Base-by-base conservation (phyloP, 2,888 invertebrate genomes). In the Pherbina coryleti region DNA sequence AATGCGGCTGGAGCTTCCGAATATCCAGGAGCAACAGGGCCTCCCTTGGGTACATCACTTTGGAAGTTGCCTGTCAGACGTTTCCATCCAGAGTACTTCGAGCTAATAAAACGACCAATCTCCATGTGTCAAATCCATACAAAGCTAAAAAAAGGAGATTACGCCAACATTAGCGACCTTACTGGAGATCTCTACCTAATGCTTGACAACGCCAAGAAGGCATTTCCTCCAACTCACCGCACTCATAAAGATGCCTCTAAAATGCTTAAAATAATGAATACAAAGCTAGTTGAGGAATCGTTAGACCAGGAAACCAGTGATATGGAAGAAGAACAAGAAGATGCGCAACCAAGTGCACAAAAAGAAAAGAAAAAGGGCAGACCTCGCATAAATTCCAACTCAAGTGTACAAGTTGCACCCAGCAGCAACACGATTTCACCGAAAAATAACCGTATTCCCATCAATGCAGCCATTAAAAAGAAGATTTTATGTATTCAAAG, bases 1-100 rank as follows among this genome's bases (percentile, higher is more conserved):
- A 92, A 92, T 75, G 91, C 93, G 7, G 92, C 92, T 0, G 92
- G 91, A 79, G 91, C 91, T 80, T 90, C 91, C 81, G 90, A 90
- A 78, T 88, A 89, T 83, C 89, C 90, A 31, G 90, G 90, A 17
- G 88, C 88, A 78, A 88, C 90, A 91, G 97, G 97, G n/a, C 92
- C 93, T 2, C 92, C 93, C n/a, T 91, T 98, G 86, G 95, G 96
- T 34, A 97, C 98, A 86, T 97, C 98, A 0, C 97, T 99, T 90
- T 95, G 96, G 93, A 96, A 96, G 85, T 91, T 99, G 77, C 99
- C 99, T 0, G 96, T 96, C 8, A 95, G 94, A 66, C 92, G 97
- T 77, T 94, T 94, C 82, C 98, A 99, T 91, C 97, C 98, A 0
- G 99, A 99, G 90, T 99, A 99, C 89, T 99, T 98, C 90, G 96